Evolutionary conservation across 2,888 invertebrate species (phyloP).

Genomic region (Dendrolimus houi): DNA sequence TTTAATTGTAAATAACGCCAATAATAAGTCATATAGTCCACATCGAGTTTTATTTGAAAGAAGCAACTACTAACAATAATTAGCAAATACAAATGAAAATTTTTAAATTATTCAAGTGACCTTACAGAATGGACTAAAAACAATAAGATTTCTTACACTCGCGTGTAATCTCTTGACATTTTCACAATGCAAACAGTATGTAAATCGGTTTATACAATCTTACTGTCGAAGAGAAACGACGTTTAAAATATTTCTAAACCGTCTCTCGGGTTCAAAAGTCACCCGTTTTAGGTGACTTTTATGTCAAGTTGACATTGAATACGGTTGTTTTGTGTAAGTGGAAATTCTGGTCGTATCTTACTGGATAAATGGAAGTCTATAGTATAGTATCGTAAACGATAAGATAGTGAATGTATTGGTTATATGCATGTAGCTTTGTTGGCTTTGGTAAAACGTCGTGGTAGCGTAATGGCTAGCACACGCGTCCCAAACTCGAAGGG

Average conservation of each 20-base stretch:
- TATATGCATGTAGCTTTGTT: too few relatives aligned
- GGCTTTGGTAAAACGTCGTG: too few relatives aligned
- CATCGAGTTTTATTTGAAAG: too few relatives aligned
- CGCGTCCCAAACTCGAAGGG: too few relatives aligned
- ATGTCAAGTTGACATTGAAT: constrained; percentile 6
- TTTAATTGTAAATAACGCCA: too few relatives aligned
- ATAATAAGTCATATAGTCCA: too few relatives aligned
- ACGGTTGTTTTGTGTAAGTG: background rate
- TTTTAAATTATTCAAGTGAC: background rate
- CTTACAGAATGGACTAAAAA: background rate
- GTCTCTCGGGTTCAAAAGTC: constrained; percentile 25
- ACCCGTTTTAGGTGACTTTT: constrained; percentile 36
- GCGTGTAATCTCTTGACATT: constrained; percentile 25
- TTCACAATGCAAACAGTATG: constrained; percentile 34
- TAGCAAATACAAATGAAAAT: too few relatives aligned
- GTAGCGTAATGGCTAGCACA: too few relatives aligned
- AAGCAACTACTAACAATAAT: too few relatives aligned
- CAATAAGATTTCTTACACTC: background rate
- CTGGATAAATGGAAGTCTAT: too few relatives aligned
- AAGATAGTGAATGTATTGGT: too few relatives aligned
- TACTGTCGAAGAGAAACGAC: constrained; percentile 35
- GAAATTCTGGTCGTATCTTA: background rate
- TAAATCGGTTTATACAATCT: constrained; percentile 38
- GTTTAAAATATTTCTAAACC: constrained; percentile 33
- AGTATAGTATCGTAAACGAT: too few relatives aligned